phyloP scores from a whole-genome alignment of 2,888 invertebrate species.

The Pyrocoelia pectoralis region DNA sequence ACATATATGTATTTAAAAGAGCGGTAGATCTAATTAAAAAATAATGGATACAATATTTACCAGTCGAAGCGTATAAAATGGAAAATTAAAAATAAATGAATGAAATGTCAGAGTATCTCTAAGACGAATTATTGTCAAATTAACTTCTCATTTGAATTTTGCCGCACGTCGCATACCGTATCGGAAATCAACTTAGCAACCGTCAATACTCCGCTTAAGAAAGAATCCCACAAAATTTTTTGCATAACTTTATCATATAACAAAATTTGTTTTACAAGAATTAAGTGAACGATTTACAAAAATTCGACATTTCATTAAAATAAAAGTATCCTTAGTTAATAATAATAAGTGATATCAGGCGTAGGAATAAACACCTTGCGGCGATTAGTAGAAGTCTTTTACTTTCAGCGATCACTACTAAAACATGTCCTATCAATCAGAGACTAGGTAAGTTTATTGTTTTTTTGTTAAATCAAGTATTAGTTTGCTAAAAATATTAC shows the following conservation, averaged over 20 bases:
- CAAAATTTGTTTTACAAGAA: neutral
- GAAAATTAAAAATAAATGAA: constrained; percentile 31
- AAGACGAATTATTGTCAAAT: constrained; percentile 47
- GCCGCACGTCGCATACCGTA: constrained; percentile 15
- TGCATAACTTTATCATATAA: constrained; percentile 2
- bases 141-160: constrained; percentile 35
- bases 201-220: constrained; percentile 22
- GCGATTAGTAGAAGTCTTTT: constrained; percentile 63
- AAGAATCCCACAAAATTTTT: constrained; percentile 16
- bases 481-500: constrained; percentile 50
- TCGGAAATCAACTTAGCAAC: constrained; percentile 10
- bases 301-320: neutral
- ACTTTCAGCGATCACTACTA: constrained; percentile 79
- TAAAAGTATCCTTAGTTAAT: neutral
- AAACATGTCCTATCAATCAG: constrained; percentile 84
- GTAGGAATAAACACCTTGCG: constrained; percentile 60
- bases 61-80: too few species aligned
- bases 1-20: too few species aligned
- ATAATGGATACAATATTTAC: too few species aligned
- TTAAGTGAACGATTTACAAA: constrained; percentile 6
- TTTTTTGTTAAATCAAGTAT: constrained; percentile 51
- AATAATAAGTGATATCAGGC: constrained; percentile 41
- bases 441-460: constrained; percentile 77
- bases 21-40: too few species aligned
- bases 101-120: constrained; percentile 14